These are phyloP conservation scores for Pilophorus perplexus DNA, from an alignment of 2,888 invertebrate species.

Conservation along the genomic window DNA sequence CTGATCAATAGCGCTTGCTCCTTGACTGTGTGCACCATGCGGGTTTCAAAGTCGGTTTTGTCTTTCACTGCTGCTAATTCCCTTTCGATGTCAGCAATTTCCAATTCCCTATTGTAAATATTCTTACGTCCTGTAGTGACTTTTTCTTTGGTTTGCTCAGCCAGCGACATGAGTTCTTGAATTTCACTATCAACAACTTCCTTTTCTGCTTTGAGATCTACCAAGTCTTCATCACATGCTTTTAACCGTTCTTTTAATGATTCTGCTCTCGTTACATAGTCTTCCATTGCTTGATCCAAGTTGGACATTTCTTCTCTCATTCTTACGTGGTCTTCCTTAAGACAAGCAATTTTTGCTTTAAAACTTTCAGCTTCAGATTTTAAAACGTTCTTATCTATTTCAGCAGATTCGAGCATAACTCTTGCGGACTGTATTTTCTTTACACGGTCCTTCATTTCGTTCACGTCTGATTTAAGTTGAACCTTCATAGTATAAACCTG, in stretches of 20 bases:
- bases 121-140: neutral
- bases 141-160: neutral
- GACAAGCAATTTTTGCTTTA: neutral
- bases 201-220: neutral
- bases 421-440: neutral
- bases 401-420: neutral
- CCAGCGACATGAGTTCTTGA: neutral
- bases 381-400: neutral
- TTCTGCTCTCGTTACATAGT: neutral
- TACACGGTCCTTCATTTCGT: neutral
- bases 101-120: neutral
- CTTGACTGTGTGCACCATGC: neutral
- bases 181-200: neutral
- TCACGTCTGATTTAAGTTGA: neutral
- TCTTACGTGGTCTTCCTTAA: neutral
- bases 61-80: neutral
- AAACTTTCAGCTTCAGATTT: neutral
- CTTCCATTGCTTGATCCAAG: neutral
- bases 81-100: neutral
- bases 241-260: neutral
- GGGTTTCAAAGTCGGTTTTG: neutral
- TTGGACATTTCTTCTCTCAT: neutral
- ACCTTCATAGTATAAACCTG: conserved; percentile 4
- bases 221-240: neutral
- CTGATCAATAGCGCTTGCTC: neutral